Evolutionary conservation across 2,113 vertebrate species (phyloP).

Genomic region (Pelecanus crispus): DNA sequence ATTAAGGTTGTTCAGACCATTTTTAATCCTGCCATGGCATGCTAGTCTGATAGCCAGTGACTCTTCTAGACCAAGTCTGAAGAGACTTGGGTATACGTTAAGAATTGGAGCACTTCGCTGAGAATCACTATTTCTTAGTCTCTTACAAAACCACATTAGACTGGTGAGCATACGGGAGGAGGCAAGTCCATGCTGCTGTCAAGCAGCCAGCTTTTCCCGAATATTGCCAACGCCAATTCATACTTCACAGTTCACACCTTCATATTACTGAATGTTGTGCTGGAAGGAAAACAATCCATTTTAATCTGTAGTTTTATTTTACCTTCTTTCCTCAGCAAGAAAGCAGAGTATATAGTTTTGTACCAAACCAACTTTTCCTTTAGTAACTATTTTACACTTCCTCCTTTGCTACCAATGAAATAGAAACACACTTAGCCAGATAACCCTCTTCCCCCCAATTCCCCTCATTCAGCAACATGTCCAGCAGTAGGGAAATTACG

Average conservation of each 20-base stretch:
- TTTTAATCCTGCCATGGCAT: background rate
- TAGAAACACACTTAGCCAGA: background rate
- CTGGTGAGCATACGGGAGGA: background rate
- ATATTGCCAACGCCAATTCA: background rate
- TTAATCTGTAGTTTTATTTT: background rate
- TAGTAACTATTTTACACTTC: background rate
- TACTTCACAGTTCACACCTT: background rate
- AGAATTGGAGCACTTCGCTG: fast-evolving
- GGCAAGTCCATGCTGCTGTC: background rate
- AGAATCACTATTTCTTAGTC: background rate
- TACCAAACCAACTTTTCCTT: background rate
- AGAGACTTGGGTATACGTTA: background rate
- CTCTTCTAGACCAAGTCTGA: background rate
- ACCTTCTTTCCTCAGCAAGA: background rate
- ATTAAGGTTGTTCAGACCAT: background rate
- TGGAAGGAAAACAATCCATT: background rate
- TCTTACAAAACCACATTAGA: background rate
- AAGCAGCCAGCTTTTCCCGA: background rate
- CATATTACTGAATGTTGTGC: background rate
- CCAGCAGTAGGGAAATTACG: fast-evolving
- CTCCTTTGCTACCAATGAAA: background rate
- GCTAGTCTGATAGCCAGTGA: background rate
- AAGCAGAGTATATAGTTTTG: background rate
- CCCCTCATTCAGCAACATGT: background rate
- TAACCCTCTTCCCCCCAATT: background rate